A percentile compares a stretch with the other conserved stretches of the same genome.
phyloP scores from a whole-genome alignment of 2,797 vertebrate genomes.

The Sternotherus odoratus region DNA sequence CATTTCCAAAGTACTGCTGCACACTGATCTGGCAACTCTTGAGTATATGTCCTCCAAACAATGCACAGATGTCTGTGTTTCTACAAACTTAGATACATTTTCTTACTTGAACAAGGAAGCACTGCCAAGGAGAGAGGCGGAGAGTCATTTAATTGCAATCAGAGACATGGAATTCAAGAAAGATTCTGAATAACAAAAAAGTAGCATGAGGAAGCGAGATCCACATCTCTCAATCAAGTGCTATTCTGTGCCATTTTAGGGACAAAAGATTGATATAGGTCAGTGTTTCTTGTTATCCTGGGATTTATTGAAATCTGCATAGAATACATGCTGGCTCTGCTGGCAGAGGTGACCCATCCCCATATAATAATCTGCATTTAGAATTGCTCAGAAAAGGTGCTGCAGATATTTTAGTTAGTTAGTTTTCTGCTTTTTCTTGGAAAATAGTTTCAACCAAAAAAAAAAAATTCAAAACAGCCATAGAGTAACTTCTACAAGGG shows the following conservation, averaged over 20 bases:
- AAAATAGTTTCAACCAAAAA: no score
- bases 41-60: background rate
- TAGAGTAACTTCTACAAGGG: no score
- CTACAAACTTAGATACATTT: background rate
- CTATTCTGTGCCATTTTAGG: background rate
- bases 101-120: background rate
- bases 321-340: background rate
- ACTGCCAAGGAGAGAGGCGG: background rate
- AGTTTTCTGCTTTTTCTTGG: background rate
- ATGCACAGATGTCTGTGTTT: background rate
- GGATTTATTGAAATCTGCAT: background rate
- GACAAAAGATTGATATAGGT: background rate
- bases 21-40: background rate
- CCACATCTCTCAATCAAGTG: background rate
- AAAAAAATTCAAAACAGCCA: no score
- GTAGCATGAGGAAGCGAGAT: background rate
- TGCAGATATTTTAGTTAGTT: background rate
- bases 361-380: background rate
- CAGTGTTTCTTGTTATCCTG: background rate
- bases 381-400: background rate
- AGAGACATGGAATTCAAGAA: background rate
- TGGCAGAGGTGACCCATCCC: background rate
- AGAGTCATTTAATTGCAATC: background rate
- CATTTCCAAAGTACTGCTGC: background rate
- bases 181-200: background rate